Base-by-base conservation (phyloP, 2,888 invertebrate genomes). In the Drosophila paracracens region DNA sequence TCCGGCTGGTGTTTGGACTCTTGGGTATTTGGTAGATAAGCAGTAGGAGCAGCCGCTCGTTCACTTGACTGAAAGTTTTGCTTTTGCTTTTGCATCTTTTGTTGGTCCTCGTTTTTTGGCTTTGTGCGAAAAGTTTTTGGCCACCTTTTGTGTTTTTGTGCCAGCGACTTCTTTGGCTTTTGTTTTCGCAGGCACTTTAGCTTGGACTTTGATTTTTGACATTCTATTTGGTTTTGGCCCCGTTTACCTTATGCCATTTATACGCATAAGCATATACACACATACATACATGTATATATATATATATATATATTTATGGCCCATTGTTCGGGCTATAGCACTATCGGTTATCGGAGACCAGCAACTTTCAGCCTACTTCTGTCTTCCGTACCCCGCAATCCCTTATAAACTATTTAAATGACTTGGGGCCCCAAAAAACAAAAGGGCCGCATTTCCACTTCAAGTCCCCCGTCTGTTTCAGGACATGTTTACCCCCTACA, bases 181-280 rank as follows among this genome's bases (percentile, higher is more conserved):
- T 89, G 88, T 86, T 86, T 90, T 81, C 82, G 59, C 78, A 72
- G 74, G 76, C 81, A 80, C 81, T 80, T 83, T 77, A 65, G 72
- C 76, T 74, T 76, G 72, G 86, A 85, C 90, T 87, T 90, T 88
- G 89, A 90, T 88, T 90, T 87, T 87, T 90, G 90, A 86, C 90
- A 90, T 87, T 85, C 88, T 86, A 76, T 86, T 86, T 84, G 76
- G 82, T 70, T 87, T 73, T 56, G 50, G 48, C 70, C 48, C 63
- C 78, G 79, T 74, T 87, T 81, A 83, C 89, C 81, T 89, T 84
- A 76, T 74, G 81, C 81, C 67, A 79, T 70, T 70, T 68, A 68
- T 68, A 68, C 57, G 57, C 68, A 68, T 57, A 68, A 68, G 56
- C 69, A 79, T 76, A 66, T 67, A 64, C 29, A 66, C 21, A 46